These are phyloP conservation scores for Uropetala carovei DNA, from an alignment of 2,888 invertebrate genomes.

Conservation along the genomic window DNA sequence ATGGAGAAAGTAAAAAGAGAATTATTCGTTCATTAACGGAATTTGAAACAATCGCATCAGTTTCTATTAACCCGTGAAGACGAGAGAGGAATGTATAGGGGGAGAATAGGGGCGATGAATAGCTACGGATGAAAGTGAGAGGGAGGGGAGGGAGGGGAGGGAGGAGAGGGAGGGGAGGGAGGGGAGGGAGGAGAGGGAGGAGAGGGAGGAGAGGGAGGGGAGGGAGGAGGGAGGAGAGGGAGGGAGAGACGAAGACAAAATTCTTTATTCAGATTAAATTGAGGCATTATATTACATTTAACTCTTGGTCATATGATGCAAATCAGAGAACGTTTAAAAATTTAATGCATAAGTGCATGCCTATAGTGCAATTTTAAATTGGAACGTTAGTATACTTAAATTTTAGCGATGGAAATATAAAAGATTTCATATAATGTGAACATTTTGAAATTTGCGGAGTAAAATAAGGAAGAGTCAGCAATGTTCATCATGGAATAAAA, in stretches of 20 bases:
- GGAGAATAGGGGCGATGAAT: too few relatives aligned
- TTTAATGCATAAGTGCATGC: not conserved
- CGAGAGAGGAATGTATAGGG: not conserved
- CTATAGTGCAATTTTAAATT: not conserved
- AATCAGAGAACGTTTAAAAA: too few relatives aligned
- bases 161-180: not conserved
- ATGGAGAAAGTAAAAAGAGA: too few relatives aligned
- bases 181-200: not conserved
- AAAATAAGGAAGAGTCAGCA: too few relatives aligned
- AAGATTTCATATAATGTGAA: too few relatives aligned
- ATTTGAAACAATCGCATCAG: too few relatives aligned
- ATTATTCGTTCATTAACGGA: too few relatives aligned
- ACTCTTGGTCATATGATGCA: not conserved
- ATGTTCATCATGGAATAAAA: too few relatives aligned
- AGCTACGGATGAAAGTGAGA: too few relatives aligned
- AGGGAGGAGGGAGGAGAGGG: not conserved
- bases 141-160: not conserved
- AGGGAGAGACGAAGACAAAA: not conserved
- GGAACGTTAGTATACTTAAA: too few relatives aligned
- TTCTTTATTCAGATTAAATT: not conserved
- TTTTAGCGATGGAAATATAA: too few relatives aligned
- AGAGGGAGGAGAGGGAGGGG: not conserved
- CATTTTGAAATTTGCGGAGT: too few relatives aligned
- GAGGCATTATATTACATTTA: not conserved
- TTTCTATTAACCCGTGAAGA: not conserved